Percentiles rank a stretch among this genome's conserved stretches.
Conservation (phyloP, 2,888 invertebrate species). For the Taphrorychus bicolor region DNA sequence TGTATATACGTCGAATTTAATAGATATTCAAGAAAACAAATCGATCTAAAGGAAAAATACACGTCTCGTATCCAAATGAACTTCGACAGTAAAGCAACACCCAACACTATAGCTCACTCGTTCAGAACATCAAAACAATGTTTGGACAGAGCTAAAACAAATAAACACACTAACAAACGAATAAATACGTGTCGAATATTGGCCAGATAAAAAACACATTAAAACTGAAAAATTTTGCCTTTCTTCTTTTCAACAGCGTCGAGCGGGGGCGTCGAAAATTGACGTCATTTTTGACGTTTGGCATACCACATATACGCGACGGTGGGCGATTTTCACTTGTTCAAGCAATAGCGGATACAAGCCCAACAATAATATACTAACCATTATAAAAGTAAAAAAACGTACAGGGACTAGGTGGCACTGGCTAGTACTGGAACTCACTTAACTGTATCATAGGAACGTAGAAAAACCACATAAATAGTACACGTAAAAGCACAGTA, state of each 20-base stretch:
- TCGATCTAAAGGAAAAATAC: background rate
- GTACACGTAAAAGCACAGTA: background rate
- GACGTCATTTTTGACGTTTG: constrained; percentile 55
- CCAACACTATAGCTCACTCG: background rate
- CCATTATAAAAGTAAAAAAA: constrained; percentile 38
- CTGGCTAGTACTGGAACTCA: constrained; percentile 27
- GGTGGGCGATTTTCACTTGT: constrained; percentile 49
- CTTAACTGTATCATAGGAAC: constrained; percentile 32
- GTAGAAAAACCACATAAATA: constrained; percentile 44
- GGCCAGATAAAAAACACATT: constrained; percentile 35
- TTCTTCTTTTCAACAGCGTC: constrained; percentile 46
- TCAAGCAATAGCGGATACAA: background rate
- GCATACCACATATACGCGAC: constrained; percentile 51
- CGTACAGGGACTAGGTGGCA: constrained; percentile 15
- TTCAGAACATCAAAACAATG: constrained; percentile 14
- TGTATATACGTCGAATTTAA: too few relatives aligned
- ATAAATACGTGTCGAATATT: constrained; percentile 30
- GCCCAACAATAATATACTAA: constrained; percentile 32
- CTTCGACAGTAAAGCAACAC: background rate
- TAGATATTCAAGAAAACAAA: background rate
- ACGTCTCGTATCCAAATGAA: background rate
- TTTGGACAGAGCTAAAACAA: constrained; percentile 14
- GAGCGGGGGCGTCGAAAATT: constrained; percentile 52
- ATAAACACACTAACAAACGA: constrained; percentile 28
- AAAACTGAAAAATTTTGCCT: constrained; percentile 37